Evolutionary conservation across 2,888 invertebrate genomes (phyloP).

Genomic region (Alentia gelatinosa): DNA sequence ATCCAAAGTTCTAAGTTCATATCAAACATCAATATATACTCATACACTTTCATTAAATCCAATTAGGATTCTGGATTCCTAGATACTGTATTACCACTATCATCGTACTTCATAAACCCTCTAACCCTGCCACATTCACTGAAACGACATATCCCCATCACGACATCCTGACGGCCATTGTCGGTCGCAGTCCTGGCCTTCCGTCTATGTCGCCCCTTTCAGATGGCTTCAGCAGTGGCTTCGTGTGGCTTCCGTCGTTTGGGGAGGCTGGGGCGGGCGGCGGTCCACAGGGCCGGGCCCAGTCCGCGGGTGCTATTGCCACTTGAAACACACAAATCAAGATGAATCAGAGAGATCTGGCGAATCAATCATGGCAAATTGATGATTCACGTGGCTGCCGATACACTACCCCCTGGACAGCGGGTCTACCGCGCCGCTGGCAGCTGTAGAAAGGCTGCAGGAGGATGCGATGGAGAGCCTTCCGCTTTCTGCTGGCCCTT

Average conservation of each 20-base stretch:
- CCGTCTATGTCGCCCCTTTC: too few species aligned
- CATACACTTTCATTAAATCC: too few species aligned
- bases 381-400: slow-evolving; percentile 25
- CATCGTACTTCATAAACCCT: too few species aligned
- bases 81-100: too few species aligned
- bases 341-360: slow-evolving; percentile 40
- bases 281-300: background rate
- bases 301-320: background rate
- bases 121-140: background rate
- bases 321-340: slow-evolving; percentile 45
- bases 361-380: slow-evolving; percentile 32
- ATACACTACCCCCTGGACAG: background rate
- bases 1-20: too few species aligned
- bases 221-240: background rate
- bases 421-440: background rate
- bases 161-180: too few species aligned
- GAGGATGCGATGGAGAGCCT: background rate
- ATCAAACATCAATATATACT: too few species aligned
- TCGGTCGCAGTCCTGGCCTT: too few species aligned
- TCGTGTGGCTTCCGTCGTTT: slow-evolving; percentile 7
- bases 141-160: too few species aligned
- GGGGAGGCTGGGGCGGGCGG: background rate
- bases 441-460: background rate
- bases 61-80: too few species aligned
- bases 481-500: background rate